Evolutionary conservation across 2,797 vertebrate species (phyloP), one percentile per base, ranked within the genome.

Genomic region (Rallus crepitans): DNA sequence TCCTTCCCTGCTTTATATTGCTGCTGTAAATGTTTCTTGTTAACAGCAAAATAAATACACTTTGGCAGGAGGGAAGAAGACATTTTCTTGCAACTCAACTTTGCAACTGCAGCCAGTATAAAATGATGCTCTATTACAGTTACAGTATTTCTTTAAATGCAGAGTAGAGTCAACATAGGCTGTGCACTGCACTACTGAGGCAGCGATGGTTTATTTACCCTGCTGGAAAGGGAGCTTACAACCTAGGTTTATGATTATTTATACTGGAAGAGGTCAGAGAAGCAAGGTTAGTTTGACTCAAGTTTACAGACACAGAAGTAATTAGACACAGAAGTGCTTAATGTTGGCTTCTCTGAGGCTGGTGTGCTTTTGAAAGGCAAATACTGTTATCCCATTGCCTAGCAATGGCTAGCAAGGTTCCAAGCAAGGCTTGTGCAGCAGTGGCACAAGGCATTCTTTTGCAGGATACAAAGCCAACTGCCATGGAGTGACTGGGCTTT

Each of bases 381-480:
- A 47, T 47, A 47, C 6, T 70, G 45, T 81, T 70, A 45, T 45
- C 33, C 15, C 25, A 11, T 53, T 83, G 84, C 52, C 37, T 37
- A 37, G 37, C 37, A 37, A 37, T 37, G 37, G 37, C 37, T 37
- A 37, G 37, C 37, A 37, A 37, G 37, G 37, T 47, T 48, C 25
- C 33, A 31, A 68, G 23, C 9, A 80, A 63, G 50, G 53, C 19
- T 53, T 3, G 4, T 57, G 35, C 15, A 28, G 59, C 19, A 45
- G 42, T 45, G 42, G 18, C 42, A 45, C 0, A 1, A 59, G 23
- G 9, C 2, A 3, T 35, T 73, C 56, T 60, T 69, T 45, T 40
- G 30, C 7, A 39, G 40, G 9, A 31, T 30, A 47, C 12, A 42
- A 35, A 66, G 56, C 33, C 65, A 65, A 7, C 0, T 0, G 3